Percentiles rank a stretch among this genome's conserved stretches.
phyloP scores from a whole-genome alignment of 1,140 invertebrate species.

The Drosophila bipectinata region DNA sequence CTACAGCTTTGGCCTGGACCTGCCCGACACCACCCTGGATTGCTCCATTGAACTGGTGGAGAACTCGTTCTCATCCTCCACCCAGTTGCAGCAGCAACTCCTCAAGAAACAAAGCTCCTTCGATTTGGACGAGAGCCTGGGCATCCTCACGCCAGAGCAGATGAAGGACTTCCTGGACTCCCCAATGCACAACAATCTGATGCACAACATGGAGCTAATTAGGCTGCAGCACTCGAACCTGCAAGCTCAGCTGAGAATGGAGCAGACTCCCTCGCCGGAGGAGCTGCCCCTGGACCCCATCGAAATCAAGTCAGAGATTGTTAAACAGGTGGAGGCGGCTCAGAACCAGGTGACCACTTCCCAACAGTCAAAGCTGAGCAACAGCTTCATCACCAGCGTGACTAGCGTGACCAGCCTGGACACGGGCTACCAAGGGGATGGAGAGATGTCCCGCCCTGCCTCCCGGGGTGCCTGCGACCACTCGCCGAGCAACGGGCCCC shows the following conservation, averaged over 20 bases:
- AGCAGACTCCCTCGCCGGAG: slow-evolving; percentile 92
- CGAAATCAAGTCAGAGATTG: slow-evolving; percentile 84
- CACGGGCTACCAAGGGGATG: slow-evolving; percentile 93
- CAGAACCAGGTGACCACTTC: slow-evolving; percentile 54
- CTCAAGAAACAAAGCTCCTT: slow-evolving; percentile 90
- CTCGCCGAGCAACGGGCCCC: slow-evolving; percentile 84
- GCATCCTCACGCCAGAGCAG: slow-evolving; percentile 93
- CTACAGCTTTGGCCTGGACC: slow-evolving; percentile 79
- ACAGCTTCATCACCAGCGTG: slow-evolving; percentile 91
- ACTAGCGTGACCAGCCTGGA: slow-evolving; percentile 94
- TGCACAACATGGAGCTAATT: slow-evolving; percentile 85
- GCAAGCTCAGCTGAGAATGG: slow-evolving; percentile 84
- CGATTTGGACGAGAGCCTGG: slow-evolving; percentile 91
- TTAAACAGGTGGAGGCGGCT: slow-evolving; percentile 80
- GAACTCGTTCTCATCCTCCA: slow-evolving; percentile 66
- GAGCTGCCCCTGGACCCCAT: slow-evolving; percentile 91
- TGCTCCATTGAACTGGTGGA: slow-evolving; percentile 81
- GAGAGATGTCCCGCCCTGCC: slow-evolving; percentile 91
- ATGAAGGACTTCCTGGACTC: slow-evolving; percentile 87
- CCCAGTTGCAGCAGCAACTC: slow-evolving; percentile 73
- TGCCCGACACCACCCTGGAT: slow-evolving; percentile 74
- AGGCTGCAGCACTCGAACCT: slow-evolving; percentile 47
- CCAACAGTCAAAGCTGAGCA: slow-evolving; percentile 85
- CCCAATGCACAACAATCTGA: slow-evolving; percentile 79
- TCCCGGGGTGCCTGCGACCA: slow-evolving; percentile 90